Conservation (phyloP, 92 coral and sea anemone genomes). For the Zoanthus solanderi region DNA sequence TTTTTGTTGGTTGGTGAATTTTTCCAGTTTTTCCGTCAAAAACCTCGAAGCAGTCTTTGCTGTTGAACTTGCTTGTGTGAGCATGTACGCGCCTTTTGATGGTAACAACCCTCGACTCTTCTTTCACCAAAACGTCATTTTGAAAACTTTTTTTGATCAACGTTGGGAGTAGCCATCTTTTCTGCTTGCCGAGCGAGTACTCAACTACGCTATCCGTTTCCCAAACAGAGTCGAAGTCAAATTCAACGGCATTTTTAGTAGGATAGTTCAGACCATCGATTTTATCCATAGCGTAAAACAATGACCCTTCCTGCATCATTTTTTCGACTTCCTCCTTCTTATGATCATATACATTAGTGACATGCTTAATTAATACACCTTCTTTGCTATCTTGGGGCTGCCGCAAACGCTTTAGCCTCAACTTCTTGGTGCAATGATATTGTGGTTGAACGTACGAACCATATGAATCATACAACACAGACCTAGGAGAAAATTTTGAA, state of each 20-base stretch:
- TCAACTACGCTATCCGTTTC: conserved; percentile 23
- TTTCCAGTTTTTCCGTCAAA: conserved; percentile 54
- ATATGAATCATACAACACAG: too few species aligned
- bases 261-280: conserved; percentile 30
- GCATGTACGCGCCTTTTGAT: conserved; percentile 55
- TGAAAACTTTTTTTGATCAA: conserved; percentile 62
- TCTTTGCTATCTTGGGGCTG: conserved; percentile 32
- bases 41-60: conserved; percentile 72
- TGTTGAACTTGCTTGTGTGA: not conserved
- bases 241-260: not conserved
- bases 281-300: conserved; percentile 21
- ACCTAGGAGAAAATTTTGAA: conserved; percentile 12
- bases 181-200: conserved; percentile 89
- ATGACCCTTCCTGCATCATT: conserved; percentile 21
- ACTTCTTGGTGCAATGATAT: conserved; percentile 33
- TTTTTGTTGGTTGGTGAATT: conserved; percentile 51
- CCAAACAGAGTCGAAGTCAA: not conserved
- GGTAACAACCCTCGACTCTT: conserved; percentile 56
- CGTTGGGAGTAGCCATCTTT: conserved; percentile 93
- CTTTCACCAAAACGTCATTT: conserved; percentile 39
- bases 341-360: not conserved
- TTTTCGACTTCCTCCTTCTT: conserved; percentile 19
- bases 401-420: conserved; percentile 39
- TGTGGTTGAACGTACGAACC: too few species aligned
- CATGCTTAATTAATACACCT: conserved; percentile 27